Evolutionary conservation across 1,140 invertebrate species (phyloP).

Genomic region (Drosophila athabasca): DNA sequence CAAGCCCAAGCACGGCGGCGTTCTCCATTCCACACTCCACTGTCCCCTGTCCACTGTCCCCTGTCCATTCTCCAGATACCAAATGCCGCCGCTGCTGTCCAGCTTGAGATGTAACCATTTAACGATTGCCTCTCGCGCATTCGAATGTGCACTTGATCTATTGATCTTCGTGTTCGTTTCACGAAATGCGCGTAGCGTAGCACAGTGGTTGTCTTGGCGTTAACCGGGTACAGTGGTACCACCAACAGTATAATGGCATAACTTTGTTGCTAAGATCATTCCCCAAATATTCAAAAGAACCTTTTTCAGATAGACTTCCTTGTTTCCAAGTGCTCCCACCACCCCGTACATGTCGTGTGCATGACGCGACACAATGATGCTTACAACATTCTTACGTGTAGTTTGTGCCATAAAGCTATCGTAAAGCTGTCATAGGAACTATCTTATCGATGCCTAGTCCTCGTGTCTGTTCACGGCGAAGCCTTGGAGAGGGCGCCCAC

Average conservation of each 20-base stretch:
- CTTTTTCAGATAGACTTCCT: too few species aligned
- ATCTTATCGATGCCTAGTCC: slow-evolving; percentile 14
- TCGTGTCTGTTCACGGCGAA: neutral
- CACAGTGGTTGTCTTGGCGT: slow-evolving; percentile 41
- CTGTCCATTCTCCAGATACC: neutral
- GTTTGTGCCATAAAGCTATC: too few species aligned
- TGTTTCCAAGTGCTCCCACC: too few species aligned
- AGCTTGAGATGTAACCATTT: slow-evolving; percentile 73
- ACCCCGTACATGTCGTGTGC: too few species aligned
- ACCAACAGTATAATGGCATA: too few species aligned
- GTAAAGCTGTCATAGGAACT: too few species aligned
- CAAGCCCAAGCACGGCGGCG: slow-evolving; percentile 44
- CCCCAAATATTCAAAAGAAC: neutral
- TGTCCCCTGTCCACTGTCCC: neutral
- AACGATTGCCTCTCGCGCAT: slow-evolving; percentile 61
- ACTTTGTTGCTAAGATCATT: neutral
- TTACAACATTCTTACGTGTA: too few species aligned
- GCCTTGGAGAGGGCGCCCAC: slow-evolving; percentile 37
- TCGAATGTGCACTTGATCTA: slow-evolving; percentile 77
- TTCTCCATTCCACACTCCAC: slow-evolving; percentile 31
- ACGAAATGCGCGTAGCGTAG: slow-evolving; percentile 56
- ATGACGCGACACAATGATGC: neutral
- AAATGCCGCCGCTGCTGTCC: slow-evolving; percentile 49
- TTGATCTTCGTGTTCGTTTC: slow-evolving; percentile 76
- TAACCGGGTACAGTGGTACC: slow-evolving; percentile 3